These are phyloP conservation scores for Halictus ligatus DNA, from an alignment of 2,888 invertebrate species.

Conservation along the genomic window DNA sequence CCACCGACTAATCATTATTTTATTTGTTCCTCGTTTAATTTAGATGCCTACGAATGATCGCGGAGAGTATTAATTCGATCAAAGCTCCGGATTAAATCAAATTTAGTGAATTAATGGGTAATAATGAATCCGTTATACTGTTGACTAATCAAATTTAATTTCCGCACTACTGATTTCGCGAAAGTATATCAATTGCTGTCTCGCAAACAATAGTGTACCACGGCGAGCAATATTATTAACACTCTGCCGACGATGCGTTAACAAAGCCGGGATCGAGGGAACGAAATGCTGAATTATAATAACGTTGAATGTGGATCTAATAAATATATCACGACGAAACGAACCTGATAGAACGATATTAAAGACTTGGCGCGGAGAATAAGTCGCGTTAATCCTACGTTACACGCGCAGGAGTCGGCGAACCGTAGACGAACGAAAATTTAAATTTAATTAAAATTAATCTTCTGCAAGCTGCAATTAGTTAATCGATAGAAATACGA, in stretches of 20 bases:
- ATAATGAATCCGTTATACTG: background rate
- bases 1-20: background rate
- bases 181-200: background rate
- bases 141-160: slow-evolving; percentile 16
- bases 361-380: background rate
- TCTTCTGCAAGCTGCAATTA: no score
- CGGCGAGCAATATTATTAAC: slow-evolving; percentile 9
- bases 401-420: background rate
- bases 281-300: background rate
- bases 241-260: background rate
- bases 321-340: background rate
- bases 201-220: background rate
- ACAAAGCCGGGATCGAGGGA: background rate
- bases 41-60: background rate
- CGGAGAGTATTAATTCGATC: background rate
- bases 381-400: background rate
- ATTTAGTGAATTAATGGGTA: background rate
- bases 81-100: slow-evolving; percentile 18
- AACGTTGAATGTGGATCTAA: background rate
- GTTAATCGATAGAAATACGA: background rate
- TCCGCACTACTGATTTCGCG: background rate
- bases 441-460: background rate
- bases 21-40: background rate
- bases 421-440: background rate
- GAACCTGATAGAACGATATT: background rate